These are phyloP conservation scores for Euwallacea similis DNA, from an alignment of 1,140 invertebrate genomes.

Conservation along the genomic window DNA sequence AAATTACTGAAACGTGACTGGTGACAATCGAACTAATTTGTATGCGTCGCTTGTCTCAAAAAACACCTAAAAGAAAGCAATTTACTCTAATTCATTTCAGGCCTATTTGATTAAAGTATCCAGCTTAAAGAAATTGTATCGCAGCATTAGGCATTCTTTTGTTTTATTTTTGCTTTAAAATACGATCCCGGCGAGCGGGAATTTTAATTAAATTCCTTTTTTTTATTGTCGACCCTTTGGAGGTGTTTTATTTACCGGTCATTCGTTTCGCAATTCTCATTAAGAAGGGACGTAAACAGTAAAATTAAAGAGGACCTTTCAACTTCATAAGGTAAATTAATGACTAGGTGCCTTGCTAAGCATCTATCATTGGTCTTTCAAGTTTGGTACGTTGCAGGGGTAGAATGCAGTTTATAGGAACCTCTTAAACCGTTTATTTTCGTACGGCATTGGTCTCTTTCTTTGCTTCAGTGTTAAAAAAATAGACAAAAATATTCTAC, in stretches of 20 bases:
- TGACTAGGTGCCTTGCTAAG: too few species aligned
- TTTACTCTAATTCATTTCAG: slow-evolving; percentile 12
- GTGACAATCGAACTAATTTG: not conserved
- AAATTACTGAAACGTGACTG: not conserved
- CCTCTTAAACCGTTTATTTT: too few species aligned
- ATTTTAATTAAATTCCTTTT: slow-evolving; percentile 27
- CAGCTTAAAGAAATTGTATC: slow-evolving; percentile 24
- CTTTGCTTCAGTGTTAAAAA: too few species aligned
- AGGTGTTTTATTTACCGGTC: slow-evolving; percentile 20
- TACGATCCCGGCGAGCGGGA: slow-evolving; percentile 9
- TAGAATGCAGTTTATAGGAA: too few species aligned
- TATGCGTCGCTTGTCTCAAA: not conserved
- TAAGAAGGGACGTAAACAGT: slow-evolving; percentile 30
- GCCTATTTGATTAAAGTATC: slow-evolving; percentile 21
- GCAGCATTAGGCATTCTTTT: not conserved
- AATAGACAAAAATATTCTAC: too few species aligned
- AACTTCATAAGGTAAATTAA: slow-evolving; percentile 12
- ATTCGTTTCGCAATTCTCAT: not conserved
- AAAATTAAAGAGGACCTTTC: slow-evolving; percentile 41
- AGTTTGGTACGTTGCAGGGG: too few species aligned
- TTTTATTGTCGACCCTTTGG: slow-evolving; percentile 8
- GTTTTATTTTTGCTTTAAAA: slow-evolving; percentile 21
- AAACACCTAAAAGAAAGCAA: slow-evolving; percentile 9
- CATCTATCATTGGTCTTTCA: too few species aligned
- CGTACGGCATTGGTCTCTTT: too few species aligned